A percentile compares a stretch with the other conserved stretches of the same genome.
phyloP scores from a whole-genome alignment of 2,888 invertebrate species.

The Phyllotreta cruciferae region DNA sequence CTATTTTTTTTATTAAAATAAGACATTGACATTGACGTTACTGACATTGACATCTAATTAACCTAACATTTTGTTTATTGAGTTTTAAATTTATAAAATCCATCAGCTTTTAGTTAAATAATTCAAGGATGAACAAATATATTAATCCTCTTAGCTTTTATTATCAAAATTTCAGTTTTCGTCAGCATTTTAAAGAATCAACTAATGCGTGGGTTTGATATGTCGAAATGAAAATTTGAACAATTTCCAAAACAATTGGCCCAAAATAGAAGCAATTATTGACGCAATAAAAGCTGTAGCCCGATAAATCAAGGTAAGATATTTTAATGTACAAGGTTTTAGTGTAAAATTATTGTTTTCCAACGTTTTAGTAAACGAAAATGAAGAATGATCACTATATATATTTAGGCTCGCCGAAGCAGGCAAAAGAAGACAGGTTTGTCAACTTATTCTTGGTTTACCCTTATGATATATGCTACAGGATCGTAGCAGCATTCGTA shows the following conservation, averaged over 20 bases:
- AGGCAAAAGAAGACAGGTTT: slow-evolving; percentile 18
- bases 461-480: slow-evolving; percentile 52
- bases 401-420: slow-evolving; percentile 12
- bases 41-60: too few relatives aligned
- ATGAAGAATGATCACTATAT: slow-evolving; percentile 8
- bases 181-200: too few relatives aligned
- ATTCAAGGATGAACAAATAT: too few relatives aligned
- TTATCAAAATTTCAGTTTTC: too few relatives aligned
- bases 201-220: too few relatives aligned
- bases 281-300: slow-evolving; percentile 9
- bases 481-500: slow-evolving; percentile 58
- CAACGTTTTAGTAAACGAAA: neutral
- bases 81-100: too few relatives aligned
- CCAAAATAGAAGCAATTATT: slow-evolving; percentile 11
- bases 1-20: too few relatives aligned
- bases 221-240: slow-evolving; percentile 1
- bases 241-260: slow-evolving; percentile 10
- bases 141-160: too few relatives aligned
- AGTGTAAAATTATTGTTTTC: neutral
- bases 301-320: slow-evolving; percentile 7
- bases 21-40: too few relatives aligned
- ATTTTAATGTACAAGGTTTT: neutral
- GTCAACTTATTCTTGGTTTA: slow-evolving; percentile 52
- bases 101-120: too few relatives aligned
- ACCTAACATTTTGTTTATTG: too few relatives aligned